Conservation (phyloP, 1,140 invertebrate species). For the Drosophila bipectinata region DNA sequence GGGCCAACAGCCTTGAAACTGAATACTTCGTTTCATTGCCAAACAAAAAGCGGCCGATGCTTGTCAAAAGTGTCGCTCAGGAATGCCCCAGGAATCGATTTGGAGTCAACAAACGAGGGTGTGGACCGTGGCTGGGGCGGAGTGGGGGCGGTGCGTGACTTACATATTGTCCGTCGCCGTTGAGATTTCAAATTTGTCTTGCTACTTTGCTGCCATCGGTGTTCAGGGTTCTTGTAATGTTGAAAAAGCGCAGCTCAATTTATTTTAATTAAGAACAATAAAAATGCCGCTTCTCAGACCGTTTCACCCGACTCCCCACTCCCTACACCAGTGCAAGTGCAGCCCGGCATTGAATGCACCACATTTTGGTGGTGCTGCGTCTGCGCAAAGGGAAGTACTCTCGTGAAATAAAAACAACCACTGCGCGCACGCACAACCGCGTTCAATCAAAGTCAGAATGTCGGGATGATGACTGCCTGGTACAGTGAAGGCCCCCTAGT, state of each 20-base stretch:
- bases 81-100: constrained; percentile 58
- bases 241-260: constrained; percentile 82
- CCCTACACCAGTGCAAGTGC: constrained; percentile 37
- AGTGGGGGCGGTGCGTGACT: constrained; percentile 57
- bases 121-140: neutral
- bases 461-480: constrained; percentile 49
- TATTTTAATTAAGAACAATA: constrained; percentile 83
- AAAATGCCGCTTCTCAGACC: constrained; percentile 50
- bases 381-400: constrained; percentile 50
- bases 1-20: constrained; percentile 73
- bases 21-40: constrained; percentile 73
- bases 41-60: constrained; percentile 73
- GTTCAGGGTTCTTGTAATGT: constrained; percentile 66
- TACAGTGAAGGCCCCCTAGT: constrained; percentile 7
- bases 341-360: constrained; percentile 58
- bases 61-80: constrained; percentile 74
- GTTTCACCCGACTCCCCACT: neutral
- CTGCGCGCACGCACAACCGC: constrained; percentile 65
- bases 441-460: constrained; percentile 76
- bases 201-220: constrained; percentile 31
- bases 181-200: constrained; percentile 56
- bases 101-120: constrained; percentile 27
- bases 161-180: constrained; percentile 62
- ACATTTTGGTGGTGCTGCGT: constrained; percentile 49
- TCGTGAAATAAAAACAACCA: constrained; percentile 10